Percentiles rank a stretch among this genome's conserved stretches.
phyloP scores from a whole-genome alignment of 1,140 invertebrate species.

The Pseudomyrmex gracilis region DNA sequence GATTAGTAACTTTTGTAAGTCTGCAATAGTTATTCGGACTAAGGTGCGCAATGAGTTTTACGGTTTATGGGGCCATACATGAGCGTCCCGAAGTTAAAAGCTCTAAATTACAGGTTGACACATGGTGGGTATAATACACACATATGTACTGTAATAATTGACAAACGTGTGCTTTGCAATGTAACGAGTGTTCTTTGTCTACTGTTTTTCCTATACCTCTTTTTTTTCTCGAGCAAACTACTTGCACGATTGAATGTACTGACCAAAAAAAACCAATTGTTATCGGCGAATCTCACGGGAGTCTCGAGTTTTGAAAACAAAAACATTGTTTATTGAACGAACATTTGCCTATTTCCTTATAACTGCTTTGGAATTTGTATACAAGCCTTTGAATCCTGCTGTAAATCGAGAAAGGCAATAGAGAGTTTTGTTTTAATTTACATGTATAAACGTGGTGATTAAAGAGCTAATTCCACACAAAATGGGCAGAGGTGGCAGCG shows the following conservation, averaged over 20 bases:
- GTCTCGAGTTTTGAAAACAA: not conserved
- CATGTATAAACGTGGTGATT: not conserved
- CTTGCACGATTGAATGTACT: constrained; percentile 58
- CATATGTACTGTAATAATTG: constrained; percentile 47
- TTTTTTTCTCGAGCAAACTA: constrained; percentile 19
- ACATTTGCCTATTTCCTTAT: not conserved
- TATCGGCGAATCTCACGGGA: constrained; percentile 7
- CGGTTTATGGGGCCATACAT: not conserved
- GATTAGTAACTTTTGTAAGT: not conserved
- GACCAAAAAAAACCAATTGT: constrained; percentile 21
- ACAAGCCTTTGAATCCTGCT: constrained; percentile 28
- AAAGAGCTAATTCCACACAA: not conserved
- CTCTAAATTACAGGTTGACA: constrained; percentile 51
- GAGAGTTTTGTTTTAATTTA: constrained; percentile 14
- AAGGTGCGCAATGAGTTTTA: not conserved
- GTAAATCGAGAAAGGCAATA: constrained; percentile 1
- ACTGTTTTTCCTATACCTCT: constrained; percentile 17
- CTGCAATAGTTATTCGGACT: not conserved
- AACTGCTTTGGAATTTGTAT: constrained; percentile 44
- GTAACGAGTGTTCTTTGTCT: constrained; percentile 59
- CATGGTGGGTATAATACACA: constrained; percentile 68
- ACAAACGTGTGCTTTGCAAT: constrained; percentile 62
- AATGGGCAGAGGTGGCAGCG: constrained; percentile 27
- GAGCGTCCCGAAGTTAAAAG: constrained; percentile 24
- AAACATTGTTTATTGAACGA: constrained; percentile 11